Conservation (phyloP, 2,113 vertebrate species). For the Elanoides forficatus region DNA sequence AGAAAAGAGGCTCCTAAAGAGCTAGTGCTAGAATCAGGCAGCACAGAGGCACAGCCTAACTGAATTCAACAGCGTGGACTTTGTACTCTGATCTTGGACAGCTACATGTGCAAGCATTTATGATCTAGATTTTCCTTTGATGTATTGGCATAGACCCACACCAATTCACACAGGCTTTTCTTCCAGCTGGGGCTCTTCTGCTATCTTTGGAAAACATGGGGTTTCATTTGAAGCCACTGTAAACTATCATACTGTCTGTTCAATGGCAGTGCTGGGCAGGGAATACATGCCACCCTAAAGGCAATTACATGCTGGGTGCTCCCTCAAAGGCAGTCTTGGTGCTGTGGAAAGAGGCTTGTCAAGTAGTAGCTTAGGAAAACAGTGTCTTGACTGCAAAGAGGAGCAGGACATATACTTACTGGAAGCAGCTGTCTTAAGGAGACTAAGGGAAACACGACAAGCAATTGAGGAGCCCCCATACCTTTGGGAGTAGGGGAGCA, state of each 20-base stretch:
- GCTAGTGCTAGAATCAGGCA: not conserved
- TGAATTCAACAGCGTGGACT: not conserved
- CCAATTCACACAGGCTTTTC: not conserved
- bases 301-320: not conserved
- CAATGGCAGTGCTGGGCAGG: not conserved
- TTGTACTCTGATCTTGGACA: not conserved
- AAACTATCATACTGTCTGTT: not conserved
- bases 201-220: not conserved
- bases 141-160: not conserved
- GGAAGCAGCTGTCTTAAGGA: not conserved
- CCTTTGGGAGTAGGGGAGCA: not conserved
- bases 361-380: not conserved
- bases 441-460: not conserved
- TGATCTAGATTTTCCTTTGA: not conserved
- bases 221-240: not conserved
- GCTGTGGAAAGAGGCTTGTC: not conserved
- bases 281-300: not conserved
- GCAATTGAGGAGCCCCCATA: not conserved
- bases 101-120: not conserved
- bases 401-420: not conserved
- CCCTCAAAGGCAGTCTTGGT: not conserved
- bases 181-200: not conserved
- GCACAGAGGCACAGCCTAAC: not conserved
- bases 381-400: not conserved
- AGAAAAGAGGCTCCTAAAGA: not conserved